Evolutionary conservation across 2,888 invertebrate genomes (phyloP).

Genomic region (Panzeria rudis): DNA sequence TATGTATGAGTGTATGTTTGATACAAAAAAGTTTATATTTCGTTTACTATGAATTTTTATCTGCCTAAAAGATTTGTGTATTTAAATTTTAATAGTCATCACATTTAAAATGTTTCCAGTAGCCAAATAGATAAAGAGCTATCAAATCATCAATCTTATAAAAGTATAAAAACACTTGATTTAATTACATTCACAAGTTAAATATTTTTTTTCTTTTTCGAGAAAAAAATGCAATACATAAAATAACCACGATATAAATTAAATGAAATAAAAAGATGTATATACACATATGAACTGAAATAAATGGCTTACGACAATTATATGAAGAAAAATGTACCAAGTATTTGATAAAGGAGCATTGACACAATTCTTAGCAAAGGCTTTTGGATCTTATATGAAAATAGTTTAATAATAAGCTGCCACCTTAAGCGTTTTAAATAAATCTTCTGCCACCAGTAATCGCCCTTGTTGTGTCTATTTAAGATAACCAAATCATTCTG

Average conservation of each 20-base stretch:
- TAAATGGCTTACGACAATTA: too few relatives aligned
- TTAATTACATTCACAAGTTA: constrained; percentile 22
- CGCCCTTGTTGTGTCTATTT: too few relatives aligned
- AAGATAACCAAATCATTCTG: too few relatives aligned
- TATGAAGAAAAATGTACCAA: too few relatives aligned
- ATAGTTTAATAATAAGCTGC: too few relatives aligned
- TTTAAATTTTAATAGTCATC: not conserved
- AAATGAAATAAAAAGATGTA: not conserved
- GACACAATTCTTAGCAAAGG: too few relatives aligned
- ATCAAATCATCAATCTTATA: constrained; percentile 31
- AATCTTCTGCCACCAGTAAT: too few relatives aligned
- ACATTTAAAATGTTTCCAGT: constrained; percentile 21
- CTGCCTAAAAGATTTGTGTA: not conserved
- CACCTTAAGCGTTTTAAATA: too few relatives aligned
- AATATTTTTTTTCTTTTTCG: not conserved
- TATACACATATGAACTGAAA: too few relatives aligned
- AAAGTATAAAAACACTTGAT: constrained; percentile 8
- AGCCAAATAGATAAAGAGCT: constrained; percentile 33
- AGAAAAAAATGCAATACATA: not conserved
- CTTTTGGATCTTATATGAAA: too few relatives aligned
- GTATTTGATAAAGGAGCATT: too few relatives aligned
- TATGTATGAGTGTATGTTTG: not conserved
- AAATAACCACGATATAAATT: not conserved
- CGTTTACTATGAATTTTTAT: not conserved
- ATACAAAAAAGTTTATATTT: not conserved